These are phyloP conservation scores for Atractosteus spatula DNA, from an alignment of 2,113 vertebrate genomes.

Conservation along the genomic window DNA sequence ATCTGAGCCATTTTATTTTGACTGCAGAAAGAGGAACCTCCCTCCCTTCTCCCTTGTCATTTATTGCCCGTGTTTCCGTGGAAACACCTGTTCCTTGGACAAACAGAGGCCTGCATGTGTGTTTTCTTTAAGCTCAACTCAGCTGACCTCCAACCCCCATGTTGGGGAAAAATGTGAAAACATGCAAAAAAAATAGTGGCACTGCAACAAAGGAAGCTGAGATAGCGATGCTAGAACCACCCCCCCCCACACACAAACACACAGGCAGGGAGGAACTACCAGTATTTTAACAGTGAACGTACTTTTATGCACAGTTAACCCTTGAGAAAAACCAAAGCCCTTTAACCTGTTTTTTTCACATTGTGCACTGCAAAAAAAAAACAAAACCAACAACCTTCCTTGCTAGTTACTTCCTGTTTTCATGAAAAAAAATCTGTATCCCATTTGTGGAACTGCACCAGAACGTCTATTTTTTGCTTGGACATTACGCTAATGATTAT, in stretches of 20 bases:
- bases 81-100: constrained; percentile 25
- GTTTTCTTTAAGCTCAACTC: constrained; percentile 30
- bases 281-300: too few species aligned
- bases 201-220: not conserved
- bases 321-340: too few species aligned
- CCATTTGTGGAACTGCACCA: too few species aligned
- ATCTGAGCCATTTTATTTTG: not conserved
- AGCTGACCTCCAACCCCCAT: constrained; percentile 36
- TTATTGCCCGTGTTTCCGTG: constrained; percentile 30
- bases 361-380: too few species aligned
- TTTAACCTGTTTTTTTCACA: too few species aligned
- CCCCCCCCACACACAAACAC: not conserved
- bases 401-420: too few species aligned
- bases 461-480: too few species aligned
- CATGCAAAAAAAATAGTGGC: constrained; percentile 2
- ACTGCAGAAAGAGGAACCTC: constrained; percentile 11
- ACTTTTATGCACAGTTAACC: too few species aligned
- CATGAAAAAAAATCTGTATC: too few species aligned
- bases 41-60: not conserved
- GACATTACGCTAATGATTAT: too few species aligned
- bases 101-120: constrained; percentile 29
- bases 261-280: not conserved
- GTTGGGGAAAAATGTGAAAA: constrained; percentile 31
- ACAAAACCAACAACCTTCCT: too few species aligned
- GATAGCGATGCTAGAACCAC: not conserved